A percentile compares a stretch with the other conserved stretches of the same genome.
Conservation (phyloP, 2,888 invertebrate species). For the Pterobdella sp. region DNA sequence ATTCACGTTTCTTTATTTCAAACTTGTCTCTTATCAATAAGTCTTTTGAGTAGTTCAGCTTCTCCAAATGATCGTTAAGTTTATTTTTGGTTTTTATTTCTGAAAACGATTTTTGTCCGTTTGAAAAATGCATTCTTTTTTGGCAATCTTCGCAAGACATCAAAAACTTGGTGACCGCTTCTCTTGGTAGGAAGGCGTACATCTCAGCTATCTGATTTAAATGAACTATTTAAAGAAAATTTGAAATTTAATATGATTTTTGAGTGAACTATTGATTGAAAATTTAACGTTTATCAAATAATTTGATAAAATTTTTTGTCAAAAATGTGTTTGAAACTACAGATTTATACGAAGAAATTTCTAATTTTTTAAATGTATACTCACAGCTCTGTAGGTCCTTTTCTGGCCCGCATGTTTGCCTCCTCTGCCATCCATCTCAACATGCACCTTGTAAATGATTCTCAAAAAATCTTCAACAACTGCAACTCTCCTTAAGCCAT, state of each 20-base stretch:
- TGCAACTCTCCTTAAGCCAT: slow-evolving; percentile 76
- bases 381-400: slow-evolving; percentile 86
- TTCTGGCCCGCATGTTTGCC: slow-evolving; percentile 96
- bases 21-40: not conserved
- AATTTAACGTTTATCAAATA: too few relatives aligned
- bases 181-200: slow-evolving; percentile 87
- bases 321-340: too few relatives aligned
- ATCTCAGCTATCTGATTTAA: slow-evolving; percentile 79
- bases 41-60: not conserved
- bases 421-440: slow-evolving; percentile 76
- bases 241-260: not conserved
- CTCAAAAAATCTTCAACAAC: slow-evolving; percentile 96
- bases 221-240: not conserved
- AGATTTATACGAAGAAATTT: too few relatives aligned
- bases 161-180: slow-evolving; percentile 88
- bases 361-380: slow-evolving; percentile 51
- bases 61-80: too few relatives aligned
- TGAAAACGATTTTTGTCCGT: slow-evolving; percentile 24
- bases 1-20: too few relatives aligned
- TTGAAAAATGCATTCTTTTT: slow-evolving; percentile 55
- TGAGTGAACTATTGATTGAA: too few relatives aligned
- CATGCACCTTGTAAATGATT: slow-evolving; percentile 89
- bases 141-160: slow-evolving; percentile 89
- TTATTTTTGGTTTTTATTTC: too few relatives aligned
- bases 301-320: too few relatives aligned